phyloP scores from a whole-genome alignment of 2,888 invertebrate genomes.

The Strigamia crassipes region DNA sequence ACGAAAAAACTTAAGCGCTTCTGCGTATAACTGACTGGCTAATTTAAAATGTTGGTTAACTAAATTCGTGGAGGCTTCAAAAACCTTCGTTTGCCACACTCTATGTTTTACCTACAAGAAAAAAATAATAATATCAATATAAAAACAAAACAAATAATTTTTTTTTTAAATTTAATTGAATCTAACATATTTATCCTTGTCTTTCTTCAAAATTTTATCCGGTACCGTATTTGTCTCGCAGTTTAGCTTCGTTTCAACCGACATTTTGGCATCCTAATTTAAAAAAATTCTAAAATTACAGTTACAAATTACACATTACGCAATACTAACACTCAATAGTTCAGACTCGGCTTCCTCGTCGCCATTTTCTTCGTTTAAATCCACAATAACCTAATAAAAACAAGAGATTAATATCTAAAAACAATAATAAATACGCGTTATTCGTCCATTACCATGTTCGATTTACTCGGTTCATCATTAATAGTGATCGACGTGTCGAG shows the following conservation, averaged over 20 bases:
- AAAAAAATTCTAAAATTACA: too few relatives aligned
- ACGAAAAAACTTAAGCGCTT: not conserved
- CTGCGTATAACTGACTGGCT: not conserved
- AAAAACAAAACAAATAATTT: too few relatives aligned
- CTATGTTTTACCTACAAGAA: not conserved
- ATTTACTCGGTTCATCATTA: not conserved
- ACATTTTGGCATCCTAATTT: too few relatives aligned
- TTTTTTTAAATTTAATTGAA: not conserved
- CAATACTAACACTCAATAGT: too few relatives aligned
- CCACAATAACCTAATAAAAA: not conserved
- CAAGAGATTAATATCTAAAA: too few relatives aligned
- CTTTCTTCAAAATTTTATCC: not conserved
- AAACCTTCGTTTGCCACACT: not conserved
- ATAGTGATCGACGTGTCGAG: not conserved
- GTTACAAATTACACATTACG: too few relatives aligned
- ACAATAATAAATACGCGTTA: too few relatives aligned
- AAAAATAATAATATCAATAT: not conserved
- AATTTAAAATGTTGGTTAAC: not conserved
- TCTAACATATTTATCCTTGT: not conserved
- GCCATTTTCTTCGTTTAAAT: not conserved
- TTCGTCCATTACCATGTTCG: not conserved
- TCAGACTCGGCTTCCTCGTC: too few relatives aligned
- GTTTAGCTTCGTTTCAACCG: not conserved
- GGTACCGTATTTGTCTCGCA: not conserved
- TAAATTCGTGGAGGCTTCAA: not conserved